phyloP scores from a whole-genome alignment of 1,140 invertebrate genomes.

The Zaprionus nigranus region DNA sequence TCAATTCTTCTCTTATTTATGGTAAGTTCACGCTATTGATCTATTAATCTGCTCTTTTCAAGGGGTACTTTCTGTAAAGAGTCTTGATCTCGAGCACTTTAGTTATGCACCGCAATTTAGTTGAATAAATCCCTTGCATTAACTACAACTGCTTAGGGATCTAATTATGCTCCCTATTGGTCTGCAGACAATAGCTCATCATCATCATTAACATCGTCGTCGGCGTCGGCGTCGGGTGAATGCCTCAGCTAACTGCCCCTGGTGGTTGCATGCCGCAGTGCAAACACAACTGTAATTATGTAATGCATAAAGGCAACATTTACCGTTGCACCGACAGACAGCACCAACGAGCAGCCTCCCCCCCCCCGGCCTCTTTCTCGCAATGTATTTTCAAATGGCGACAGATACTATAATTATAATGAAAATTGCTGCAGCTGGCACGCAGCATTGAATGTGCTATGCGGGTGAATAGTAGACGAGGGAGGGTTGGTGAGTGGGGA shows the following conservation, averaged over 20 bases:
- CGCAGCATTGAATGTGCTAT: not conserved
- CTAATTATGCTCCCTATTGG: constrained; percentile 14
- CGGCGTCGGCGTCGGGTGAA: constrained; percentile 54
- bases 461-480: not conserved
- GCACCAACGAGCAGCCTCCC: not conserved
- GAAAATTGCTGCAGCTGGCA: constrained; percentile 63
- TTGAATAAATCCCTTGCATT: not conserved
- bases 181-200: constrained; percentile 61
- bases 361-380: constrained; percentile 2
- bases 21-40: too few species aligned
- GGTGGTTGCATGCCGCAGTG: constrained; percentile 58
- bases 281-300: constrained; percentile 80
- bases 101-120: not conserved
- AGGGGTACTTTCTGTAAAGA: not conserved
- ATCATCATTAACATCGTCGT: constrained; percentile 59
- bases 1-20: too few species aligned
- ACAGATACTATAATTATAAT: constrained; percentile 73
- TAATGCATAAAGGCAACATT: constrained; percentile 79
- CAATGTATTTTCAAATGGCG: constrained; percentile 50
- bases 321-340: constrained; percentile 46
- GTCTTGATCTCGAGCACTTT: not conserved
- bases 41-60: not conserved
- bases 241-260: constrained; percentile 39
- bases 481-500: not conserved
- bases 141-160: not conserved